A percentile compares a stretch with the other conserved stretches of the same genome.
phyloP scores from a whole-genome alignment of 2,888 invertebrate genomes.

The Tupiocoris notatus region DNA sequence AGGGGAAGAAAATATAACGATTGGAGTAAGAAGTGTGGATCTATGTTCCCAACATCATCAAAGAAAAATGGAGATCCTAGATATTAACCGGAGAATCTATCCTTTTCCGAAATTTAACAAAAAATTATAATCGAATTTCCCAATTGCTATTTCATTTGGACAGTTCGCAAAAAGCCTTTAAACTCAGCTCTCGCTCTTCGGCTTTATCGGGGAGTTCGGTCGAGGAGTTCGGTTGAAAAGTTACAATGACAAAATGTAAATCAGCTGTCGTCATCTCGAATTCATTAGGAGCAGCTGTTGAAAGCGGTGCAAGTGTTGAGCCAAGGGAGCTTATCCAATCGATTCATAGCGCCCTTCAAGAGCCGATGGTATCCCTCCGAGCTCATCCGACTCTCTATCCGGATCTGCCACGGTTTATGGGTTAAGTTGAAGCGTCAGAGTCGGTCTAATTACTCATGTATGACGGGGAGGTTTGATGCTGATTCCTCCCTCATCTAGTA shows the following conservation, averaged over 20 bases:
- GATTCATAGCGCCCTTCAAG: conserved; percentile 22
- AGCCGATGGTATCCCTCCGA: not conserved
- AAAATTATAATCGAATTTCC: too few relatives aligned
- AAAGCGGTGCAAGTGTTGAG: conserved; percentile 9
- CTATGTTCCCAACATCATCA: too few relatives aligned
- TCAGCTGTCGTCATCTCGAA: conserved; percentile 28
- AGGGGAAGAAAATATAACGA: too few relatives aligned
- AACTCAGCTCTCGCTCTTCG: not conserved
- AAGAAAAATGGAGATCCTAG: too few relatives aligned
- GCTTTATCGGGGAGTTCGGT: too few relatives aligned
- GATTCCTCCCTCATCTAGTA: too few relatives aligned
- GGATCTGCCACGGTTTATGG: not conserved
- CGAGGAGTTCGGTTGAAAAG: conserved; percentile 28
- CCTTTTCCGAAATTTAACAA: too few relatives aligned
- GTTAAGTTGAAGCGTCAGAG: not conserved
- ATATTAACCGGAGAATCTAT: too few relatives aligned
- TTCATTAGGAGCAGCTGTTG: conserved; percentile 28
- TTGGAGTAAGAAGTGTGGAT: too few relatives aligned
- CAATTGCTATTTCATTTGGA: too few relatives aligned
- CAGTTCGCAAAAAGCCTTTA: too few relatives aligned
- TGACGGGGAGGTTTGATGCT: conserved; percentile 19
- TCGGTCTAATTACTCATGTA: conserved; percentile 34
- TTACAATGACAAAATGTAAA: conserved; percentile 40
- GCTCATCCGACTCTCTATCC: not conserved
- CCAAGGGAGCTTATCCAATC: conserved; percentile 40